Evolutionary conservation across 2,888 invertebrate genomes (phyloP), one percentile per base, ranked within the genome.

Genomic region (Polyploca ridens): DNA sequence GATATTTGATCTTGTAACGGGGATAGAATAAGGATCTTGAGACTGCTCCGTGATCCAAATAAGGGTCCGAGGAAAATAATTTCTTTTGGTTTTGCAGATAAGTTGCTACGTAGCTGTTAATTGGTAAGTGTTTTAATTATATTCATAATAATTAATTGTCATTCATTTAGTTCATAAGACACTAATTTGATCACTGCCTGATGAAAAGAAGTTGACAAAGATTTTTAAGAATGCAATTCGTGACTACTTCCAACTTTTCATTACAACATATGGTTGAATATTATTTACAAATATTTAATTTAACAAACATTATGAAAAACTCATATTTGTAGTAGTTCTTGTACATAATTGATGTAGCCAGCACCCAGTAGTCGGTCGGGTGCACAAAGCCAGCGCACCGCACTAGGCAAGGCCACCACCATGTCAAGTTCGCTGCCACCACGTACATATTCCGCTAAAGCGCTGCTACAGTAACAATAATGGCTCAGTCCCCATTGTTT

Each of bases 381-480:
- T 27, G 59, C 59, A 59, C 33, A 58, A 73, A 71, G 72, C 70
- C 71, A 71, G 64, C 64, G 57, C 66, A 62, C 41, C 63, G 62
- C 62, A 63, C 70, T 65, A 71, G 73, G 82, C 83, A 82, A 84
- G 84, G 84, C 83, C 83, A 76, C 74, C 84, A 79, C 84, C 91
- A 91, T 91, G 93, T 93, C 91, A 93, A 93, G 92, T 92, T 91
- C 92, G 88, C 85, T 80, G 81, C 77, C 85, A 86, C 87, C 88
- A 85, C 88, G 88, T 89, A 90, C 90, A 90, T 87, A 90, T 88
- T 91, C 90, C 86, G 89, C 87, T 90, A 90, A 92, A 92, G 88
- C 90, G 89, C 84, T 84, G 88, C 90, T 89, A 93, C 92, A 89
- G 93, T 93, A 93, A 94, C 93, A 94, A 94, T 94, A 94, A 93